Evolutionary conservation across 2,888 invertebrate genomes (phyloP).

Genomic region (Coecobrya sp.): DNA sequence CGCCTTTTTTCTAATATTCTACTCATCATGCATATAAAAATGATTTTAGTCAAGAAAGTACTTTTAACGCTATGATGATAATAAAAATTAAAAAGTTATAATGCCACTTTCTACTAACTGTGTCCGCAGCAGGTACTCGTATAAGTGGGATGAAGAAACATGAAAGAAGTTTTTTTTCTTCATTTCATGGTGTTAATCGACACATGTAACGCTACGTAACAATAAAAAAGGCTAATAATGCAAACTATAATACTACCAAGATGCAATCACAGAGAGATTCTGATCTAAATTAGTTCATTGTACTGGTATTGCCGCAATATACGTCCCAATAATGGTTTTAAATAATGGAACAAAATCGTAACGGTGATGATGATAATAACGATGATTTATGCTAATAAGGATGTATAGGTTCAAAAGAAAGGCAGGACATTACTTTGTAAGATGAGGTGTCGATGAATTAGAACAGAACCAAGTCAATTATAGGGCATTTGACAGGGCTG

Average conservation of each 20-base stretch:
- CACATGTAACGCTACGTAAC: not conserved
- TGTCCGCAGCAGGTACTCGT: slow-evolving; percentile 12
- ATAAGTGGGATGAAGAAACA: slow-evolving; percentile 13
- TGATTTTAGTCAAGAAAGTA: slow-evolving; percentile 25
- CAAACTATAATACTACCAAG: not conserved
- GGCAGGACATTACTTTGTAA: not conserved
- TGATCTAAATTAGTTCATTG: slow-evolving; percentile 20
- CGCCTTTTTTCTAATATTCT: slow-evolving; percentile 28
- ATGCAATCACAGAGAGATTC: not conserved
- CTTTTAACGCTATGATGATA: slow-evolving; percentile 34
- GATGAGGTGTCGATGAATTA: slow-evolving; percentile 32
- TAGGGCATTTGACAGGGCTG: not conserved
- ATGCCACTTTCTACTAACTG: slow-evolving; percentile 63
- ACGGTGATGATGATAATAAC: slow-evolving; percentile 20
- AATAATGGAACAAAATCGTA: slow-evolving; percentile 19
- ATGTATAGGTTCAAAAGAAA: slow-evolving; percentile 1
- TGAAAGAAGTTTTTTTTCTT: slow-evolving; percentile 17
- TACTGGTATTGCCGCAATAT: not conserved
- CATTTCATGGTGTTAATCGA: slow-evolving; percentile 3
- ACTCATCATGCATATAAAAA: slow-evolving; percentile 41
- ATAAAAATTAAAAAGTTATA: slow-evolving; percentile 62
- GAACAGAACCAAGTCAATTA: slow-evolving; percentile 21
- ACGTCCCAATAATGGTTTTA: slow-evolving; percentile 21
- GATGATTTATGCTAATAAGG: slow-evolving; percentile 47
- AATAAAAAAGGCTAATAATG: not conserved